Percentiles rank a stretch among this genome's conserved stretches.
Evolutionary conservation across 2,888 invertebrate species (phyloP).

Genomic region (Ornithoptera alexandrae): DNA sequence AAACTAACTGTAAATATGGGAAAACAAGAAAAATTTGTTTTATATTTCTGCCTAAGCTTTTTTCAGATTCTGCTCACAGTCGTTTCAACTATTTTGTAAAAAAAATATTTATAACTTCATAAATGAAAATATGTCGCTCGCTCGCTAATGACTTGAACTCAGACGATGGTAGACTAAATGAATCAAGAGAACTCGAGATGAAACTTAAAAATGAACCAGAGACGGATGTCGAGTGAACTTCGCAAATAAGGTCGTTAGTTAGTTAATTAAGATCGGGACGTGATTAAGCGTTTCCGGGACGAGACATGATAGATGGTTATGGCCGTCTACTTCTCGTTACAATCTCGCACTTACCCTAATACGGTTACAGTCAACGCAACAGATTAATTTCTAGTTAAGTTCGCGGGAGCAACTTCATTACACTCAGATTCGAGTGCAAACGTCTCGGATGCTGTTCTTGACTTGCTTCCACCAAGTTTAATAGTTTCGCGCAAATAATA

Average conservation of each 20-base stretch:
- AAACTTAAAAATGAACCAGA: slow-evolving; percentile 24
- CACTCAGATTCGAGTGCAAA: slow-evolving; percentile 21
- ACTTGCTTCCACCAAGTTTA: slow-evolving; percentile 12
- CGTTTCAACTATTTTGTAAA: no score
- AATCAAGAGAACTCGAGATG: slow-evolving; percentile 17
- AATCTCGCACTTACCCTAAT: slow-evolving; percentile 31
- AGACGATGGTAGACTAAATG: slow-evolving; percentile 3
- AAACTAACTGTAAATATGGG: no score
- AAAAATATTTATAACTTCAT: no score
- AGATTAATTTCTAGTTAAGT: slow-evolving; percentile 35
- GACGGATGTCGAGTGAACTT: slow-evolving; percentile 41
- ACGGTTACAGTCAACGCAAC: slow-evolving; percentile 35
- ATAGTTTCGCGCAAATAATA: neutral
- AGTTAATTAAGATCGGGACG: slow-evolving; percentile 68
- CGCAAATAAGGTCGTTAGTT: slow-evolving; percentile 58
- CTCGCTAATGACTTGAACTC: slow-evolving; percentile 8
- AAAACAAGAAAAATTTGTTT: no score
- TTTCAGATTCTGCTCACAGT: no score
- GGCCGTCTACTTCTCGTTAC: slow-evolving; percentile 40
- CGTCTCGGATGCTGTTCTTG: slow-evolving; percentile 19
- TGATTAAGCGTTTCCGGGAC: slow-evolving; percentile 65
- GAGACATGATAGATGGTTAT: slow-evolving; percentile 62
- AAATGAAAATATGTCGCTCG: neutral
- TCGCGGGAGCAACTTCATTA: slow-evolving; percentile 19
- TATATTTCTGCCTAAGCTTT: no score